These are phyloP conservation scores for Tangara arthus DNA, from an alignment of 2,797 vertebrate genomes.

Conservation along the genomic window DNA sequence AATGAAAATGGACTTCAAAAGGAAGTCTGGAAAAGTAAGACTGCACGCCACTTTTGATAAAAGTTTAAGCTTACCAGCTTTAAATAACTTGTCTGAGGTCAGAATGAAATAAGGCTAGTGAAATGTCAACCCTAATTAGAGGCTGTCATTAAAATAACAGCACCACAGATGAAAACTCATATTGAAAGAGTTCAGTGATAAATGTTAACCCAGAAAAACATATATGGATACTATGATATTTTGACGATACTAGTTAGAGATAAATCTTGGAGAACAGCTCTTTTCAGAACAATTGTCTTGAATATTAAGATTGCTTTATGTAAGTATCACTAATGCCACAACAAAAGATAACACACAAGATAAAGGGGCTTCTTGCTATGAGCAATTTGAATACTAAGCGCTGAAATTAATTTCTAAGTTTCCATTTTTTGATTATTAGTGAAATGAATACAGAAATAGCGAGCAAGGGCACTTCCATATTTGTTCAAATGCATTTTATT, in stretches of 20 bases:
- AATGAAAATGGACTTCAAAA: neutral
- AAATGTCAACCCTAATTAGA: constrained; percentile 5
- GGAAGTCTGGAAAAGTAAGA: neutral
- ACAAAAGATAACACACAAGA: neutral
- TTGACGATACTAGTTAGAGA: neutral
- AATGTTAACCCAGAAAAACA: neutral
- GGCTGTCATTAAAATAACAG: constrained; percentile 1
- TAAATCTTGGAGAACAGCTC: neutral
- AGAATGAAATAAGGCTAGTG: neutral
- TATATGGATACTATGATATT: neutral
- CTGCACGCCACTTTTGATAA: neutral
- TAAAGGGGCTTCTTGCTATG: neutral
- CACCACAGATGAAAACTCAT: neutral
- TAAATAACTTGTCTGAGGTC: constrained; percentile 2
- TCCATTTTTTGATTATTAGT: neutral
- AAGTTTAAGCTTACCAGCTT: neutral
- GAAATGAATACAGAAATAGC: neutral
- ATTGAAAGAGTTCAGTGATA: neutral
- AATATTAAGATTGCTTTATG: neutral
- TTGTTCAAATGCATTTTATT: neutral
- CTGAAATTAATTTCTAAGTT: neutral
- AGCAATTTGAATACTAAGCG: neutral
- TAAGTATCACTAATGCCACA: neutral
- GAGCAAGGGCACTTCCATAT: neutral
- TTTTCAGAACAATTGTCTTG: neutral